These are phyloP conservation scores for Capitulum mitella DNA, from an alignment of 2,888 invertebrate genomes.

Conservation along the genomic window DNA sequence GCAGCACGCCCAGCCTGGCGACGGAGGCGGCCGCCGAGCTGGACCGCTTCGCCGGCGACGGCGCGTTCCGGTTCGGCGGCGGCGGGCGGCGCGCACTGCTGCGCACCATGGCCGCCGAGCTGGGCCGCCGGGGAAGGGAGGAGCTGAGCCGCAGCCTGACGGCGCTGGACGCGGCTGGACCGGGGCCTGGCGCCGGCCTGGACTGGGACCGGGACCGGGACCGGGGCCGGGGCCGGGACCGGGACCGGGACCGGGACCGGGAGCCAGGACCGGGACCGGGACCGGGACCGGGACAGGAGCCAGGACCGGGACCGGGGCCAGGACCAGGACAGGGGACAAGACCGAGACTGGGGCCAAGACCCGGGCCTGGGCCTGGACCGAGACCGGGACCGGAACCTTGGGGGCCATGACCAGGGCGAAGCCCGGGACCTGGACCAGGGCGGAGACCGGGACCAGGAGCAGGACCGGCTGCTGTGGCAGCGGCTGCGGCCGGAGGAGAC, in stretches of 20 bases:
- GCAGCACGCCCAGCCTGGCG: not conserved
- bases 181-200: no score
- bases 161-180: not conserved
- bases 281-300: not conserved
- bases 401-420: not conserved
- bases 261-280: not conserved
- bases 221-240: not conserved
- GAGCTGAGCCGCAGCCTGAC: not conserved
- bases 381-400: no score
- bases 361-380: not conserved
- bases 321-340: no score
- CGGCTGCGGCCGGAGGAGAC: not conserved
- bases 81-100: not conserved
- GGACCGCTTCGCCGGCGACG: not conserved
- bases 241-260: not conserved
- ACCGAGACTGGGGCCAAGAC: not conserved
- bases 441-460: not conserved
- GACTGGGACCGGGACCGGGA: not conserved
- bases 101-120: not conserved
- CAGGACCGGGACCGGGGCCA: no score
- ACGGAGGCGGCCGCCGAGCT: not conserved
- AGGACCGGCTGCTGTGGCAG: not conserved
- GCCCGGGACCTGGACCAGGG: no score
- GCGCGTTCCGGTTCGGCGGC: not conserved
- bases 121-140: not conserved